These are phyloP conservation scores for Luperina nickerlii DNA, from an alignment of 2,888 invertebrate genomes.

Conservation along the genomic window DNA sequence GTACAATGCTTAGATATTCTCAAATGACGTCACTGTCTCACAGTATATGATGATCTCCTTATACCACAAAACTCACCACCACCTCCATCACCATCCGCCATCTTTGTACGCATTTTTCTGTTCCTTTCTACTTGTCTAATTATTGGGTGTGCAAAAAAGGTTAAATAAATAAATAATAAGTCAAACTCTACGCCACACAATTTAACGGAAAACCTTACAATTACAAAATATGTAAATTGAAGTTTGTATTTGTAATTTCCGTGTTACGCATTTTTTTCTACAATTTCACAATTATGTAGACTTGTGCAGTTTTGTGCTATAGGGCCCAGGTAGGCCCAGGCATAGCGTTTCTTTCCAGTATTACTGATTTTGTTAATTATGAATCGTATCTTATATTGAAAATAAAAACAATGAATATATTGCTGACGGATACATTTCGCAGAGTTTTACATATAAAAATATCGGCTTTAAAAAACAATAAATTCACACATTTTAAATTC, in stretches of 20 bases:
- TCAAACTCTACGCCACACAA: background rate
- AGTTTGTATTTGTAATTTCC: background rate
- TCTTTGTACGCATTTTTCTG: too few relatives aligned
- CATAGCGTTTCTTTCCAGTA: background rate
- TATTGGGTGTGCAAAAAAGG: too few relatives aligned
- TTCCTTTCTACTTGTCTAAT: too few relatives aligned
- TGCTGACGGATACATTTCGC: background rate
- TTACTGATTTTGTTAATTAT: background rate
- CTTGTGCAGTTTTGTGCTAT: background rate
- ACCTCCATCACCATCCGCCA: too few relatives aligned
- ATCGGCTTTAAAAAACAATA: slow-evolving; percentile 21
- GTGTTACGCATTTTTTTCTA: background rate
- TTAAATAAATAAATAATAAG: too few relatives aligned
- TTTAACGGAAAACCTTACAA: background rate
- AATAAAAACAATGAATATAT: slow-evolving; percentile 7
- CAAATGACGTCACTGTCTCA: slow-evolving; percentile 57
- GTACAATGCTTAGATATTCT: slow-evolving; percentile 58
- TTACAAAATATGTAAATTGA: background rate
- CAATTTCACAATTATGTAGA: background rate
- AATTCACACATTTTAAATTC: slow-evolving; percentile 10
- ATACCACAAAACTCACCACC: background rate
- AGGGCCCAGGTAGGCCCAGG: background rate
- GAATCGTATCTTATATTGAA: background rate
- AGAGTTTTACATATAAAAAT: slow-evolving; percentile 18
- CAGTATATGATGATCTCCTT: slow-evolving; percentile 48